Percentiles rank a stretch among this genome's conserved stretches.
Conservation (phyloP, 2,888 invertebrate genomes). For the Azorinus chamasolen region DNA sequence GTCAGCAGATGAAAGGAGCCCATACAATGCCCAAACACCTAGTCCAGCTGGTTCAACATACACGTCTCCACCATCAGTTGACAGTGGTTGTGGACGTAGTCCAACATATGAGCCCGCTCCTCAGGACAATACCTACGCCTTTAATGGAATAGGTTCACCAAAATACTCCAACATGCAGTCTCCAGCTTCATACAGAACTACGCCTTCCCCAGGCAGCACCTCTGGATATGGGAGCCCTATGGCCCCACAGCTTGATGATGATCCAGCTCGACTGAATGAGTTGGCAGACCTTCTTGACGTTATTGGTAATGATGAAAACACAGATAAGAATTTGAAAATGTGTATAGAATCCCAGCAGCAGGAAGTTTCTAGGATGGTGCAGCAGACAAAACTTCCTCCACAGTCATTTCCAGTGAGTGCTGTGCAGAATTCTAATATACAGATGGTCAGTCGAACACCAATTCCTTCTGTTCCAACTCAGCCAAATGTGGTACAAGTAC, state of each 20-base stretch:
- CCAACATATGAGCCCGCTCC: conserved; percentile 46
- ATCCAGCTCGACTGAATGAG: conserved; percentile 24
- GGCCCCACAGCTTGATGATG: conserved; percentile 26
- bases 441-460: neutral
- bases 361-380: conserved; percentile 1
- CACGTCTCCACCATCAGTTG: conserved; percentile 71
- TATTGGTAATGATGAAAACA: conserved; percentile 35
- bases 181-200: conserved; percentile 26
- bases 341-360: conserved; percentile 1
- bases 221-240: conserved; percentile 43
- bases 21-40: conserved; percentile 53
- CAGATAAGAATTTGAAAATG: too few species aligned
- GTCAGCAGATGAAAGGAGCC: conserved; percentile 51
- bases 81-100: conserved; percentile 59
- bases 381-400: neutral
- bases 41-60: conserved; percentile 62
- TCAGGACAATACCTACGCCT: neutral
- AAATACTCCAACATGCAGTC: conserved; percentile 44
- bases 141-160: conserved; percentile 27
- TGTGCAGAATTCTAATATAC: too few species aligned
- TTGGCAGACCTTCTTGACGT: conserved; percentile 62
- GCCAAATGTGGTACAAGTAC: neutral
- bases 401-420: neutral
- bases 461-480: neutral
- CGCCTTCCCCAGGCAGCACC: conserved; percentile 40